Base-by-base conservation (phyloP, 2,113 vertebrate genomes). In the Platysteira castanea region DNA sequence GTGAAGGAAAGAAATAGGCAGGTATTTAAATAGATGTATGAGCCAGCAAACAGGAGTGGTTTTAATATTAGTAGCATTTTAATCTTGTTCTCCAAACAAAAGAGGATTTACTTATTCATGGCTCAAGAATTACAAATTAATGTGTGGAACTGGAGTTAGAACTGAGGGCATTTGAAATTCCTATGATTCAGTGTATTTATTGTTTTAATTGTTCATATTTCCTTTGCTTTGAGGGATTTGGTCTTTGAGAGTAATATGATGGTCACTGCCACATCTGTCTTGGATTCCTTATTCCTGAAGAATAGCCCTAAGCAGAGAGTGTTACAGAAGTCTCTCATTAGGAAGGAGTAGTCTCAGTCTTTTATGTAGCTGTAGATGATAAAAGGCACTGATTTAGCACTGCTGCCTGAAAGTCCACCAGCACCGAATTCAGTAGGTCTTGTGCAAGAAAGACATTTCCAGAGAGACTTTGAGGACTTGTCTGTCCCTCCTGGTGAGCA, bases 181-280 rank as follows among this genome's bases (percentile, higher is more conserved):
- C 6, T 75, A 9, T 63, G 56, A 90, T 90, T 93, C 68, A 30
- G 30, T 75, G 64, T 89, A 89, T 96, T 90, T 95, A 94, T 96
- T 96, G 87, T 91, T 96, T 90, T 93, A 94, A 93, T 95, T 94
- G 94, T 91, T 91, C 70, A 26, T 90, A 93, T 96, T 94, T 96
- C 90, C 93, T 93, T 86, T 67, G 52, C 92, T 97, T 92, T 93
- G 92, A 88, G 88, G 85, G 82, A 74, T 94, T 91, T 90, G 56
- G 64, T 75, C 52, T 96, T 93, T 92, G 76, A 92, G 93, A 94
- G 84, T 70, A 96, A 67, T 59, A 35, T 71, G 71, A 94, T 75
- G 88, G 92, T 86, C 90, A 75, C 47, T 94, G 85, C 68, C 85
- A 92, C 95, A 93, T 97, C 92, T 96, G 93, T 96, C 88, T 95